phyloP scores from a whole-genome alignment of 2,888 invertebrate species.

The Crocallis elinguaria region DNA sequence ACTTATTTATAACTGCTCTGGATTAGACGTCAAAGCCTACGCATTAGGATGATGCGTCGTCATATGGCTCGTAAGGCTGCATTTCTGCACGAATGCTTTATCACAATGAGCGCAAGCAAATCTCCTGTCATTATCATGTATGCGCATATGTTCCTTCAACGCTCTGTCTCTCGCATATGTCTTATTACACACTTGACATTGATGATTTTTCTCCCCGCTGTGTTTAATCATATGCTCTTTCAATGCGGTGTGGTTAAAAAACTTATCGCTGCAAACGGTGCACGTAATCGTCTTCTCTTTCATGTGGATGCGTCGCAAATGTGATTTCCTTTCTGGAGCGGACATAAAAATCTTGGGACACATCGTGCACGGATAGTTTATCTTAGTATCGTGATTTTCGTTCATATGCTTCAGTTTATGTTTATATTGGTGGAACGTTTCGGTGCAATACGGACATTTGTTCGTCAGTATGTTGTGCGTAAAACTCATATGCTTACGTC shows the following conservation, averaged over 20 bases:
- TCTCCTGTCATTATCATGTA: constrained; percentile 21
- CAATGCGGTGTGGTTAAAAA: constrained; percentile 43
- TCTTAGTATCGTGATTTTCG: constrained; percentile 36
- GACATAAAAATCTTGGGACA: constrained; percentile 67
- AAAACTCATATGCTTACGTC: constrained; percentile 54
- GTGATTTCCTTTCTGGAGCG: constrained; percentile 56
- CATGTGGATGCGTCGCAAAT: constrained; percentile 67
- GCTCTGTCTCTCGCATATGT: constrained; percentile 43
- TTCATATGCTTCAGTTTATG: constrained; percentile 48
- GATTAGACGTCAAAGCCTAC: constrained; percentile 24
- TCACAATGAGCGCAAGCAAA: constrained; percentile 46
- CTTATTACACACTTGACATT: constrained; percentile 30
- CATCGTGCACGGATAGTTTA: constrained; percentile 69
- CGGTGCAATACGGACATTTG: constrained; percentile 43
- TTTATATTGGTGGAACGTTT: constrained; percentile 54
- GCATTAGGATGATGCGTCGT: constrained; percentile 39
- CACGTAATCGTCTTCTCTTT: constrained; percentile 63
- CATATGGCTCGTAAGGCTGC: constrained; percentile 39
- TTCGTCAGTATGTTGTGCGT: constrained; percentile 53
- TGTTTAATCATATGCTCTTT: constrained; percentile 55
- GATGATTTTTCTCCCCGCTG: constrained; percentile 55
- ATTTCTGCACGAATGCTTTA: constrained; percentile 62
- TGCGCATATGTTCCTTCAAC: constrained; percentile 17
- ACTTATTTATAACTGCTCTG: background rate
- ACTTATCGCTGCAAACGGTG: constrained; percentile 55